Evolutionary conservation across 2,113 vertebrate genomes (phyloP).

Genomic region (Pipra filicauda): DNA sequence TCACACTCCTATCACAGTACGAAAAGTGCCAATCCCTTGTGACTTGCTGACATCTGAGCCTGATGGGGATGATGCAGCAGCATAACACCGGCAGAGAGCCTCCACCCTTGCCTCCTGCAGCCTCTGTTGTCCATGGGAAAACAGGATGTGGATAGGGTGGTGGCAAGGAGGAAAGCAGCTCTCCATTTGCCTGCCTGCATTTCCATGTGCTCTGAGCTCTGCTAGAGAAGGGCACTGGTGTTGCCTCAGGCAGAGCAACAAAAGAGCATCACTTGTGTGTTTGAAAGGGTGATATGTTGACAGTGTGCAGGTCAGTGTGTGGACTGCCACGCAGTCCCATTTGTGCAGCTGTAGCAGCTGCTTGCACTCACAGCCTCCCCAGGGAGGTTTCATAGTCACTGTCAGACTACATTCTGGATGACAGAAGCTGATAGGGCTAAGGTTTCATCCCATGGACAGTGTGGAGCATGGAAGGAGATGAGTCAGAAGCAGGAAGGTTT

Average conservation of each 20-base stretch:
- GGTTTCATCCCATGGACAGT: conserved; percentile 12
- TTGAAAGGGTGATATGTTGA: background rate
- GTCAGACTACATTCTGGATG: conserved; percentile 27
- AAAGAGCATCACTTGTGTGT: background rate
- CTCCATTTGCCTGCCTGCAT: background rate
- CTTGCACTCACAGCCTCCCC: background rate
- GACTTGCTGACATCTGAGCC: background rate
- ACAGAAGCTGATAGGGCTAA: background rate
- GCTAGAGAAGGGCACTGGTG: background rate
- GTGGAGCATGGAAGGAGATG: background rate
- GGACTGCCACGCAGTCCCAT: background rate
- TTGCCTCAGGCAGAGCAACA: background rate
- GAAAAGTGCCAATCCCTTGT: background rate
- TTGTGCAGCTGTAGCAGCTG: background rate
- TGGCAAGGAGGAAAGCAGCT: background rate
- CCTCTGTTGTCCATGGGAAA: background rate
- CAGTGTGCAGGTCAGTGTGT: background rate
- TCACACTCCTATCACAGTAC: background rate
- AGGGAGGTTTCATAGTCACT: background rate
- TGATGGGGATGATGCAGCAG: background rate
- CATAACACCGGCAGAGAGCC: background rate
- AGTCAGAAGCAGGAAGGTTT: conserved; percentile 1
- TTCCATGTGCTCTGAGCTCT: background rate
- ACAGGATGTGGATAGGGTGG: accelerated
- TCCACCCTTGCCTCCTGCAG: background rate